Evolutionary conservation across 53 echinoderm and acorn worm species (phyloP).

Genomic region (Actinopyga echinites): DNA sequence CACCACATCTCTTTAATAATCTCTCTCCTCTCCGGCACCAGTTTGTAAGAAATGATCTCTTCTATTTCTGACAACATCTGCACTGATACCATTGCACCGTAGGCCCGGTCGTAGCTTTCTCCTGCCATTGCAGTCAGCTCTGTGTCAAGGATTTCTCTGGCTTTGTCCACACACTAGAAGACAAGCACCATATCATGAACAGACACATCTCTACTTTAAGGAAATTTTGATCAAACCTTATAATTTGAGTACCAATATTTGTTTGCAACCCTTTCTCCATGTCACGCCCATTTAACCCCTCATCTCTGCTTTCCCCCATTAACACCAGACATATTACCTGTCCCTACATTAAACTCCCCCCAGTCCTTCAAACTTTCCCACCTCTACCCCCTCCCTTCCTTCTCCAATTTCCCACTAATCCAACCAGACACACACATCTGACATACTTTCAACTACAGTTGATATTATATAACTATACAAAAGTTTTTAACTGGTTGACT

Average conservation of each 20-base stretch:
- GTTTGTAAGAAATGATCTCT: slow-evolving; percentile 96
- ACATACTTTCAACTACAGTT: too few relatives aligned
- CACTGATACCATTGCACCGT: slow-evolving; percentile 96
- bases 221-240: neutral
- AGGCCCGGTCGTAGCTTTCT: slow-evolving; percentile 97
- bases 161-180: slow-evolving; percentile 94
- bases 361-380: too few relatives aligned
- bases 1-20: slow-evolving; percentile 98
- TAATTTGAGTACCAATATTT: neutral
- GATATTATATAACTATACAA: neutral
- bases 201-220: neutral
- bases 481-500: too few relatives aligned
- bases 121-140: slow-evolving; percentile 98
- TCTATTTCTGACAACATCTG: slow-evolving; percentile 98
- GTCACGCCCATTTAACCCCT: too few relatives aligned
- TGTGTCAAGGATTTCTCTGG: slow-evolving; percentile 92
- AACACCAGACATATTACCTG: too few relatives aligned
- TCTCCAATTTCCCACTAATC: too few relatives aligned
- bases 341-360: too few relatives aligned
- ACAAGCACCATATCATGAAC: neutral
- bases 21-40: slow-evolving; percentile 93
- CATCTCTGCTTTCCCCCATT: too few relatives aligned
- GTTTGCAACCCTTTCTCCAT: neutral
- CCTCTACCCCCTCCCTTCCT: too few relatives aligned
- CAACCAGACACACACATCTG: too few relatives aligned